Evolutionary conservation across 2,888 invertebrate species (phyloP).

Genomic region (Cryptocheilus praepositus): DNA sequence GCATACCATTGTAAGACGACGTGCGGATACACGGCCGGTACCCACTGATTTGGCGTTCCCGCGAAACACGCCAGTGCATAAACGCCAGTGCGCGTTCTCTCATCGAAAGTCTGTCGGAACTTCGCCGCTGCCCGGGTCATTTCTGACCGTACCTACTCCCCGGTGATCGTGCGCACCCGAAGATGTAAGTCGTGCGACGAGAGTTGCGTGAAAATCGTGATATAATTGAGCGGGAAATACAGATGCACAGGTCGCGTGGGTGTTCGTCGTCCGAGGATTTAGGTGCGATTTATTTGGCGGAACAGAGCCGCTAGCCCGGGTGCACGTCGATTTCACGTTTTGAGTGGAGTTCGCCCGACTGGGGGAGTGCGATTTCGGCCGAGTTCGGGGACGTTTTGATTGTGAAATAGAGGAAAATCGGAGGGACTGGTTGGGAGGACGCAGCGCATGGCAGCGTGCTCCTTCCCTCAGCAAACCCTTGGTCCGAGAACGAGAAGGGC

Average conservation of each 20-base stretch:
- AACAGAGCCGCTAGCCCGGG: slow-evolving; percentile 13
- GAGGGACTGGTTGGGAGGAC: neutral
- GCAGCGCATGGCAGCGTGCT: slow-evolving; percentile 9
- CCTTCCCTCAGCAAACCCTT: neutral
- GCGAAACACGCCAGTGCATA: slow-evolving; percentile 58
- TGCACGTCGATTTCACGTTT: neutral
- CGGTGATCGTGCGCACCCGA: neutral
- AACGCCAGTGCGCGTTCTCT: slow-evolving; percentile 20
- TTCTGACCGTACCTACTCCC: too few species aligned
- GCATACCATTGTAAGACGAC: slow-evolving; percentile 31
- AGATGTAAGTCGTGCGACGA: neutral
- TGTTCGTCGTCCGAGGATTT: slow-evolving; percentile 26
- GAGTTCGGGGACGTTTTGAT: too few species aligned
- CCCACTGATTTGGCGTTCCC: slow-evolving; percentile 59
- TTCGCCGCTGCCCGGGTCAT: too few species aligned
- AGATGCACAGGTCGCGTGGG: slow-evolving; percentile 34
- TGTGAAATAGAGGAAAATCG: slow-evolving; percentile 24
- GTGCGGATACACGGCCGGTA: slow-evolving; percentile 49
- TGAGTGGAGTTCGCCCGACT: slow-evolving; percentile 3
- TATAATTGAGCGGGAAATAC: slow-evolving; percentile 40
- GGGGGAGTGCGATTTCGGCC: neutral
- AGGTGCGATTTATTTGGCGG: slow-evolving; percentile 1
- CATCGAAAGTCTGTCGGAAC: slow-evolving; percentile 4
- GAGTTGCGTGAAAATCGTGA: neutral
- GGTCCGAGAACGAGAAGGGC: neutral